phyloP scores from a whole-genome alignment of 2,888 invertebrate species.

The Tiliacea aurago region DNA sequence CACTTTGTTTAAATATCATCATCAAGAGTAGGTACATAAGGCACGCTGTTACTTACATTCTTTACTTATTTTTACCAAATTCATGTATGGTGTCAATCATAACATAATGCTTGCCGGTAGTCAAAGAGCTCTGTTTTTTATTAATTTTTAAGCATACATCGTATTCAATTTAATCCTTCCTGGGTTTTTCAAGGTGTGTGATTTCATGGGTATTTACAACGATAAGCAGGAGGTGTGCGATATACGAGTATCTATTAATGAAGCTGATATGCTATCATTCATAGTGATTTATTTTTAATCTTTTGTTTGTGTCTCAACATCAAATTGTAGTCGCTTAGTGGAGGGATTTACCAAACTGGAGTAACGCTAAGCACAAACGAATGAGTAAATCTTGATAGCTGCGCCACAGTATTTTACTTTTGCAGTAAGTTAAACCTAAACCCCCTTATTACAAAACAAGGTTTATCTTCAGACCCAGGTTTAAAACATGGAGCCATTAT shows the following conservation, averaged over 20 bases:
- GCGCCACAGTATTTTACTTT: too few species aligned
- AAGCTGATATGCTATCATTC: conserved; percentile 37
- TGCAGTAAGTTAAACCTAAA: too few species aligned
- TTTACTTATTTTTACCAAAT: neutral
- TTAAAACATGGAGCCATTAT: too few species aligned
- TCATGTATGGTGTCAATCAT: neutral
- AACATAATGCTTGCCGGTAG: neutral
- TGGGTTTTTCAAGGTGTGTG: conserved; percentile 11
- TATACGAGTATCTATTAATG: conserved; percentile 39
- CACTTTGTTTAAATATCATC: neutral
- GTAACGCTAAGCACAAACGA: too few species aligned
- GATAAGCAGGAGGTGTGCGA: conserved; percentile 29
- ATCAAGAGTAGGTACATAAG: neutral
- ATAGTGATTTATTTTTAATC: conserved; percentile 43
- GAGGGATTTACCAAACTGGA: conserved; percentile 22
- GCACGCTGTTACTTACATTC: neutral
- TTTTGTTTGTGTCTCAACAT: conserved; percentile 12
- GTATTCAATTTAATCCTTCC: neutral
- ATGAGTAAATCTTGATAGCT: too few species aligned
- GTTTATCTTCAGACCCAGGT: too few species aligned
- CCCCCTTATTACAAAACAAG: too few species aligned
- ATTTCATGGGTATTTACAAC: conserved; percentile 14
- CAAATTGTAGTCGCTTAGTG: neutral
- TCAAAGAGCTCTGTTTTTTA: neutral
- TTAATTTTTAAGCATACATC: too few species aligned